Evolutionary conservation across 2,113 vertebrate species (phyloP).

Genomic region (Vireo altiloquus): DNA sequence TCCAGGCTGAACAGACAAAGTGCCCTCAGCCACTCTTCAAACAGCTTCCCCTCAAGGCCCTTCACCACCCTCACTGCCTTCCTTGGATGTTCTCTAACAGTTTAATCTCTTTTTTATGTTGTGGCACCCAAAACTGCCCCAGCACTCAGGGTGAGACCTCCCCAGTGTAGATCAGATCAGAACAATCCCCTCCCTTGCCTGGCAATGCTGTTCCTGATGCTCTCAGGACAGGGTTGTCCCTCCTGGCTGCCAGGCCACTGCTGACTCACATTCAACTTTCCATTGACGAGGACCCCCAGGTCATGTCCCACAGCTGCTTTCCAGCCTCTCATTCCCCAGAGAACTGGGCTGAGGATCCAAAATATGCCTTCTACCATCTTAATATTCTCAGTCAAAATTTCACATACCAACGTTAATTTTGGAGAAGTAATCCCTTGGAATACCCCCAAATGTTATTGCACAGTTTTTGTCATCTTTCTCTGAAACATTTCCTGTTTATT

Average conservation of each 20-base stretch:
- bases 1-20: not conserved
- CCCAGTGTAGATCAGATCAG: not conserved
- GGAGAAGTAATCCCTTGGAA: not conserved
- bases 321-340: not conserved
- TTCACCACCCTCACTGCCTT: not conserved
- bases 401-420: not conserved
- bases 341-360: not conserved
- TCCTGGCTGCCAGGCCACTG: not conserved
- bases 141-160: rapidly evolving
- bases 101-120: not conserved
- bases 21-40: rapidly evolving
- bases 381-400: not conserved
- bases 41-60: not conserved
- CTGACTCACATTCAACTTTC: rapidly evolving
- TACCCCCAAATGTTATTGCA: not conserved
- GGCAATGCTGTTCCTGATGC: not conserved
- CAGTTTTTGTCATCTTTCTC: not conserved
- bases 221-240: not conserved
- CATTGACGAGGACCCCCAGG: rapidly evolving
- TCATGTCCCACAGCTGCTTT: not conserved
- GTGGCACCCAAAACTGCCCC: not conserved
- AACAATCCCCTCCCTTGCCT: not conserved
- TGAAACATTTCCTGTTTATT: not conserved
- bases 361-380: not conserved
- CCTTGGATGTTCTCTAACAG: too few species aligned